Base-by-base conservation (phyloP, 2,888 invertebrate species). In the Luffia ferchaultella region DNA sequence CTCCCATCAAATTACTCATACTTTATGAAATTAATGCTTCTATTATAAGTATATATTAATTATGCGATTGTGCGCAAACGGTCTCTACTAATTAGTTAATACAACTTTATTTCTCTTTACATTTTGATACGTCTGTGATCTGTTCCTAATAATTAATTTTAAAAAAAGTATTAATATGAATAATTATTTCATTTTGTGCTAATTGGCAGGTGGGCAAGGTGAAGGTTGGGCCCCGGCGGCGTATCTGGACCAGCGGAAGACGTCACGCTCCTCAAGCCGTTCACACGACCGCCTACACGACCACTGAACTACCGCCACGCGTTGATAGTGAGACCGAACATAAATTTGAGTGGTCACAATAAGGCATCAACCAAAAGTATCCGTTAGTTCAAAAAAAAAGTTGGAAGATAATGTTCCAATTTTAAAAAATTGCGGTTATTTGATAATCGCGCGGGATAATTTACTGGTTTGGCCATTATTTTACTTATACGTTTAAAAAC, bases 181-280 rank as follows among this genome's bases (percentile, higher is more conserved):
- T n/a, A 12, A 2, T 43, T 30, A 17, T 45, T n/a, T 1, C 18
- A 12, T 17, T 18, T 2, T 16, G n/a, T 43, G 9, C 7, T n/a
- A 43, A 17, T 16, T 20, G n/a, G 47, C 70, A 85, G 76, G 75
- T 79, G 91, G 89, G 59, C 86, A 88, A 60, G 86, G 89, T 65
- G 95, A 95, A 77, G 96, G 96, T 59, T 97, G 97, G 97, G 96
- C 95, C 53, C 97, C 97, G 51, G 95, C 95, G 49, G 95, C 95
- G 30, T 97, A 96, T 82, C 86, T 97, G 76, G 95, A 95, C 82
- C 90, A 90, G 76, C 87, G 91, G 68, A 93, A 91, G 82, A 88
- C 89, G 15, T 91, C 92, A 59, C 88, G 91, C 66, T 90, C 90
- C 61, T 90, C 91, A 62, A 89, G 88, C 70, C 85, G 87, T 64